These are phyloP conservation scores for Orussus abietinus DNA, from an alignment of 1,140 invertebrate genomes.

Conservation along the genomic window DNA sequence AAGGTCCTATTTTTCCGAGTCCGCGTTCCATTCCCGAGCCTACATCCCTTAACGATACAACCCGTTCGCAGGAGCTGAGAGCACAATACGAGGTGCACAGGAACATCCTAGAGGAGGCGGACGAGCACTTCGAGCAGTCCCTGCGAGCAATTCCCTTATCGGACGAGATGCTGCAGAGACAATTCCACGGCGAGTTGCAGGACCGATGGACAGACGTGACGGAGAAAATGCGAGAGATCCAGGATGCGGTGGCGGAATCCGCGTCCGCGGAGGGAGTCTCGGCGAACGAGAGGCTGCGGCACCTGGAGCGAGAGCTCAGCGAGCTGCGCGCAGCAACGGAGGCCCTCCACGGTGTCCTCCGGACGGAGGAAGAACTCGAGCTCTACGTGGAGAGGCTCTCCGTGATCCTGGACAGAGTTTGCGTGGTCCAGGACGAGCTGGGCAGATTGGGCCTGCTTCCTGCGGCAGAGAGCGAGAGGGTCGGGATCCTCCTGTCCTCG, in stretches of 20 bases:
- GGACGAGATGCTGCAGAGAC: slow-evolving; percentile 75
- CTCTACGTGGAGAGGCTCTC: slow-evolving; percentile 75
- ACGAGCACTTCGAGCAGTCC: slow-evolving; percentile 70
- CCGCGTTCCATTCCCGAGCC: no score
- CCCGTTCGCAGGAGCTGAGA: slow-evolving; percentile 71
- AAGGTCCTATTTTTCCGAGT: no score
- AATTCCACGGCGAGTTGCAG: slow-evolving; percentile 70
- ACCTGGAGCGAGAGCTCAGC: slow-evolving; percentile 69
- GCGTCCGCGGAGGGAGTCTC: slow-evolving; percentile 69
- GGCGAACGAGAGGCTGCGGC: slow-evolving; percentile 65
- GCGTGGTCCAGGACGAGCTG: slow-evolving; percentile 73
- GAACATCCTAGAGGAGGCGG: slow-evolving; percentile 68
- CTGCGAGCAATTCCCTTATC: slow-evolving; percentile 71
- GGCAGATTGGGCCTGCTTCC: slow-evolving; percentile 68
- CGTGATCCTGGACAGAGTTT: slow-evolving; percentile 68
- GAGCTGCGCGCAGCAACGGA: slow-evolving; percentile 66
- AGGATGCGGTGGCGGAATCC: slow-evolving; percentile 62
- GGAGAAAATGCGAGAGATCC: slow-evolving; percentile 61
- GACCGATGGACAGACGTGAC: slow-evolving; percentile 70
- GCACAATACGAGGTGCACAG: slow-evolving; percentile 84
- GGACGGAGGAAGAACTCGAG: slow-evolving; percentile 75
- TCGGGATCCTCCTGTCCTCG: slow-evolving; percentile 64
- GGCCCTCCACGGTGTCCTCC: slow-evolving; percentile 70
- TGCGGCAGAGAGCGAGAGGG: slow-evolving; percentile 67
- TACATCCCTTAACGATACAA: not conserved